Evolutionary conservation across 2,797 vertebrate genomes (phyloP).

Genomic region (Tapera naevia): DNA sequence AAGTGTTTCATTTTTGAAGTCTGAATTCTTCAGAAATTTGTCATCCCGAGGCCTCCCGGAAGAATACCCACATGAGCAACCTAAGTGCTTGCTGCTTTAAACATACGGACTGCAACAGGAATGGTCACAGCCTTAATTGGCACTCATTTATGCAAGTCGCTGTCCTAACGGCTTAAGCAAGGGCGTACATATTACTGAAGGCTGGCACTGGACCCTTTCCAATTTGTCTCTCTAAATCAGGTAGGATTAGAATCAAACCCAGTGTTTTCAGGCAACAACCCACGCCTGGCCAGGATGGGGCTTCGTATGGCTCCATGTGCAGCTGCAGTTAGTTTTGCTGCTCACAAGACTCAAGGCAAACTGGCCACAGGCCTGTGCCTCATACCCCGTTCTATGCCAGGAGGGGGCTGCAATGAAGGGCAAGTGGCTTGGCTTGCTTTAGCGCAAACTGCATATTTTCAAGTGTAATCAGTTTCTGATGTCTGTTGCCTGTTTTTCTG

Average conservation of each 20-base stretch:
- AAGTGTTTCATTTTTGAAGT: neutral
- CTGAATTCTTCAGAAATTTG: neutral
- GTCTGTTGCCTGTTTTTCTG: neutral
- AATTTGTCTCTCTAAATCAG: constrained; percentile 36
- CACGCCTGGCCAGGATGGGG: neutral
- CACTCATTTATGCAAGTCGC: constrained; percentile 13
- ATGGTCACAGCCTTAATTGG: neutral
- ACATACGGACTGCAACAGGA: neutral
- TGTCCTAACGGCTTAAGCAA: constrained; percentile 20
- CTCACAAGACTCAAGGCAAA: neutral
- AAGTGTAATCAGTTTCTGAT: neutral
- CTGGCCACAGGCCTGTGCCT: neutral
- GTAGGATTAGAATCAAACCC: constrained; percentile 37
- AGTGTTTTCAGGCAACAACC: neutral
- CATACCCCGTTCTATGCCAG: neutral
- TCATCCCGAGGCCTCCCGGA: neutral
- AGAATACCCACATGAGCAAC: neutral
- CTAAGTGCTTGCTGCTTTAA: neutral
- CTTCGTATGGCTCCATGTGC: neutral
- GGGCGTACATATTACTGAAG: neutral
- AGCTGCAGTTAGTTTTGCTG: neutral
- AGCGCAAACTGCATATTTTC: neutral
- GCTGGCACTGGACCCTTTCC: constrained; percentile 39
- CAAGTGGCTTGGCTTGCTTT: neutral
- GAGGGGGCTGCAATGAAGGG: neutral